Evolutionary conservation across 2,797 vertebrate species (phyloP), one percentile per base, ranked within the genome.

Genomic region (Scolopax bukidnonensis): DNA sequence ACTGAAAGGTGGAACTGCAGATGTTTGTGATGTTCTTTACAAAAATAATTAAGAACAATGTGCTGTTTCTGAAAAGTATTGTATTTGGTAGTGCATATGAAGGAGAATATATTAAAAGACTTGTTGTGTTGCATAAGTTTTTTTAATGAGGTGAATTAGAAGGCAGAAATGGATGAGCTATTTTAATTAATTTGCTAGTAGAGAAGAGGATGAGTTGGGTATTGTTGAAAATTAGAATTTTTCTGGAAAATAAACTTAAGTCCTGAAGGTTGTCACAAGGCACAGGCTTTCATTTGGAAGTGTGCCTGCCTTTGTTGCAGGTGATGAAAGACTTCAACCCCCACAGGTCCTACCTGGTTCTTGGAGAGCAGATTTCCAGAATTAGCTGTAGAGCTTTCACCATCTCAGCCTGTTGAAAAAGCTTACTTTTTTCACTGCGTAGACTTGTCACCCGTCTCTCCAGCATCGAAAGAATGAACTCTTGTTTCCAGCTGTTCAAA

Each of bases 21-120:
- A 11, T 9, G 1, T 71, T 59, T 63, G 19, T 75, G 25, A 7
- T 54, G 30, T 32, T 78, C 38, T 57, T 17, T 71, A 68, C 3
- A 51, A n/a, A 60, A 82, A 20, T 23, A 28, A 4, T n/a, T 32
- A 78, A 68, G 24, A 81, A 8, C 6, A 60, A 45, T 16, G 16
- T 51, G 25, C 40, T 67, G 14, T 13, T 61, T 76, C 65, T 87
- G 16, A 36, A 8, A 59, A 17, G 51, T 41, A 13, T 54, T 1
- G 0, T 36, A n/a, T 54, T 69, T 77, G 9, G 0, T 23, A 33
- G 23, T 11, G 6, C 10, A 4, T 41, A 23, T 1, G 3, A 63
- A 75, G 48, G 67, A 50, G 8, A 61, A 11, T 45, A 27, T 7
- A 6, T 23, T 43, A 18, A 74, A 81, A 59, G 4, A 63, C 54